Percentiles rank a stretch among this genome's conserved stretches.
Conservation (phyloP, 2,113 vertebrate species). For the Turnix velox region DNA sequence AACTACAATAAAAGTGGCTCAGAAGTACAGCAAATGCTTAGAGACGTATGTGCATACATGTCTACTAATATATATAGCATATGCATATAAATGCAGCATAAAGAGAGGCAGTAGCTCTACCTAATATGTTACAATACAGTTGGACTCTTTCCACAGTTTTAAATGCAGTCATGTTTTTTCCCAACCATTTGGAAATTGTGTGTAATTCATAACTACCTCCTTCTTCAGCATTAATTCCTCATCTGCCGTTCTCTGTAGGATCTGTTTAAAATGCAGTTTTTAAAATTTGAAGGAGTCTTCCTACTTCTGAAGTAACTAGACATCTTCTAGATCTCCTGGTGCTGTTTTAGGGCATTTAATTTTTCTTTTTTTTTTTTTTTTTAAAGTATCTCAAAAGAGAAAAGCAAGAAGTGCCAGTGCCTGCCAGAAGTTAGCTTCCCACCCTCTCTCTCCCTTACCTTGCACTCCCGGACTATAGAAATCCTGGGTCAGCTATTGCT, state of each 20-base stretch:
- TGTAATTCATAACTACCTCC: slow-evolving; percentile 17
- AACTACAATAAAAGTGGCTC: not conserved
- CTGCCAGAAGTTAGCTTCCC: not conserved
- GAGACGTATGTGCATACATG: not conserved
- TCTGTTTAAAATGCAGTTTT: not conserved
- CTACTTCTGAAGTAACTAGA: not conserved
- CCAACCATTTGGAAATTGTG: slow-evolving; percentile 36
- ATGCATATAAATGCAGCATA: not conserved
- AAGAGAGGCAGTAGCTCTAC: slow-evolving; percentile 25
- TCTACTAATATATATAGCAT: not conserved
- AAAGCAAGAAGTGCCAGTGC: not conserved
- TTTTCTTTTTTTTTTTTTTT: not conserved
- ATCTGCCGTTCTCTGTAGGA: not conserved
- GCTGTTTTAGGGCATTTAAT: not conserved
- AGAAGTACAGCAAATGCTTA: not conserved
- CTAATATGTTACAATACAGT: not conserved
- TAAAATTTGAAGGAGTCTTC: not conserved
- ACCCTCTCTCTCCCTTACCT: slow-evolving; percentile 54
- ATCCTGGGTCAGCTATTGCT: slow-evolving; percentile 34
- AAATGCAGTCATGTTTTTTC: slow-evolving; percentile 27
- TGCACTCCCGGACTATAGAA: slow-evolving; percentile 1
- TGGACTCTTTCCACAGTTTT: slow-evolving; percentile 44
- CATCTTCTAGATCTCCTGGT: not conserved
- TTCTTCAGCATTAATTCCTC: not conserved
- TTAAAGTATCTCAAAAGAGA: not conserved